Base-by-base conservation (phyloP, 2,113 vertebrate genomes). In the Dromas ardeola region DNA sequence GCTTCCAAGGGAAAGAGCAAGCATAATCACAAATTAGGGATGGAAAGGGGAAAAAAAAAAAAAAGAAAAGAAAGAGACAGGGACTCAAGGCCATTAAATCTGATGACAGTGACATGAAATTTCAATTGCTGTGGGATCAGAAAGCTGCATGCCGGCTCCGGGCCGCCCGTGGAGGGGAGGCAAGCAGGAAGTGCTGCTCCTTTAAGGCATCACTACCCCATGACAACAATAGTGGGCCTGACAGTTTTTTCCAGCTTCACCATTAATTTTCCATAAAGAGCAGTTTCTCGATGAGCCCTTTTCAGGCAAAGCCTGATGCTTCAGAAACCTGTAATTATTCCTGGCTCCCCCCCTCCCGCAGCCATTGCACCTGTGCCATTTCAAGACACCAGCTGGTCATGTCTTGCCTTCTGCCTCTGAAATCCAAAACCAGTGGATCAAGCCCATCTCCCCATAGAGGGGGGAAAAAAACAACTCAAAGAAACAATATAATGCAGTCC, bases 241-340 rank as follows among this genome's bases (percentile, higher is more conserved):
- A 97, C 92, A 95, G 91, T 95, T 96, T 95, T 86, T 97, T 97
- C 92, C 95, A 97, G 98, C 97, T 95, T 98, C 95, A 86, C 97
- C 97, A 98, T 98, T 98, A 98, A 98, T 98, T 98, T 98, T 98
- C 98, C 98, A 98, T 98, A 98, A 98, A 98, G 97, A 98, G 97
- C 97, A 95, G 94, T 98, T 98, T 98, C 97, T 97, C 94, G 86
- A 97, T 77, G 93, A 98, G 97, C 56, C 91, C 97, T 97, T 97
- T 98, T 98, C 97, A 98, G 98, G 98, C 97, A 97, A 97, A 97
- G 97, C 96, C 97, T 97, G 97, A 98, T 95, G 98, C 98, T 98
- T 98, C 97, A 95, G 97, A 98, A 98, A 98, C 98, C 98, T 98
- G 98, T 98, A 98, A 98, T 98, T 98, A 98, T 98, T 98, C 97